Conservation (phyloP, 2,888 invertebrate genomes). For the Caenorhabditis sp. region DNA sequence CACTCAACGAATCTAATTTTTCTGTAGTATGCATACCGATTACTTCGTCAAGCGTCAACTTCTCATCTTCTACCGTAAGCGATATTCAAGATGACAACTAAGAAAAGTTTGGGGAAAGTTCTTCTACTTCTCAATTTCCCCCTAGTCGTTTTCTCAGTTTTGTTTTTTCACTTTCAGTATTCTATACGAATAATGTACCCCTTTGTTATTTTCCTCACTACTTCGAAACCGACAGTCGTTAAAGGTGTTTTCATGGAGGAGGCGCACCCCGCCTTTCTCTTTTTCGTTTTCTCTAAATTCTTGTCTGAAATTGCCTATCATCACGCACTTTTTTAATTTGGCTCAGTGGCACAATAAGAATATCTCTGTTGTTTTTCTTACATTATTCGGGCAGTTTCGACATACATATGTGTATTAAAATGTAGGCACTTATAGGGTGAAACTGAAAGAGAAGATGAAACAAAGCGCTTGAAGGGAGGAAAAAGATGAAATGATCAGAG, state of each 20-base stretch:
- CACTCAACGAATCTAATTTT: conserved; percentile 59
- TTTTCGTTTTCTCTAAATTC: neutral
- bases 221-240: neutral
- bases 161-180: too few species aligned
- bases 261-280: conserved; percentile 10
- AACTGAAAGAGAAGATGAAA: conserved; percentile 10
- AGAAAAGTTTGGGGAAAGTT: neutral
- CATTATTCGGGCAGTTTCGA: neutral
- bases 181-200: neutral
- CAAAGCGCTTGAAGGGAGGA: neutral
- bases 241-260: conserved; percentile 58
- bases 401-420: neutral
- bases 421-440: neutral
- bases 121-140: neutral
- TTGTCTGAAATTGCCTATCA: conserved; percentile 46
- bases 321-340: conserved; percentile 62
- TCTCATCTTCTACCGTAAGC: conserved; percentile 15
- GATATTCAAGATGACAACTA: conserved; percentile 47
- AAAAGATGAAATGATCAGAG: conserved; percentile 4
- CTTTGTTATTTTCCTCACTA: conserved; percentile 13
- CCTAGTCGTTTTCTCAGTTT: too few species aligned
- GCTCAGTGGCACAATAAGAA: conserved; percentile 25
- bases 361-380: neutral
- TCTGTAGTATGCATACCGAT: conserved; percentile 20
- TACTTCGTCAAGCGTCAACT: conserved; percentile 41